Base-by-base conservation (phyloP, 64 coral and sea anemone species). In the Anthopleura sola region DNA sequence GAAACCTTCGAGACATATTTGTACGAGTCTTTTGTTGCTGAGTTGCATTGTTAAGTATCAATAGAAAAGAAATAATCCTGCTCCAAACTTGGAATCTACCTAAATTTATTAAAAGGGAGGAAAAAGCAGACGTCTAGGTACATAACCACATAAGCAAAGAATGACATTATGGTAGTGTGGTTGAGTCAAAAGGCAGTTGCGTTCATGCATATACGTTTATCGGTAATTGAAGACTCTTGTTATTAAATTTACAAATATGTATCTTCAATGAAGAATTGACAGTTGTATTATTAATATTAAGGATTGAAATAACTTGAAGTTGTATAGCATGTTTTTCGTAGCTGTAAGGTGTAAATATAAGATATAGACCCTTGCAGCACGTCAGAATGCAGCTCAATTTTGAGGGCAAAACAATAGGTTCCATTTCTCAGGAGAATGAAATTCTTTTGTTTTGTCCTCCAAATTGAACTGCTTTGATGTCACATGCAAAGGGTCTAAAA, bases 261-360 rank as follows among this genome's bases (percentile, higher is more conserved):
- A 62, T 62, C 58, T 62, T 62, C 58, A 26, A 62, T 62, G 58
- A 62, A 62, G 58, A 62, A 62, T 62, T 62, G 58, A 62, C n/a
- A 23, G 8, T 26, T 62, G 58, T 62, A 62, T 62, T 62, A n/a
- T 62, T 6, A n/a, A 15, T n/a, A n/a, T 23, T 62, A 11, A 62
- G 21, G 5, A 26, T 26, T n/a, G 23, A 62, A 26, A 62, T 8
- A 62, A 62, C 21, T 62, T 62, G 21, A 24, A 62, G 11, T 28
- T 62, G n/a, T 20, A 62, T 58, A 58, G 55, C 46, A 48, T 62
- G 21, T 62, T 62, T 62, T 62, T 16, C 12, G 20, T 62, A 62
- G 58, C 58, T 62, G 58, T 60, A 62, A 23, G 23, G n/a, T 62
- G 58, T n/a, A 62, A 5, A n/a, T n/a, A n/a, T n/a, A n/a, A n/a